Evolutionary conservation across 2,113 vertebrate genomes (phyloP), one percentile per base, ranked within the genome.

Genomic region (Tapirus terrestris): DNA sequence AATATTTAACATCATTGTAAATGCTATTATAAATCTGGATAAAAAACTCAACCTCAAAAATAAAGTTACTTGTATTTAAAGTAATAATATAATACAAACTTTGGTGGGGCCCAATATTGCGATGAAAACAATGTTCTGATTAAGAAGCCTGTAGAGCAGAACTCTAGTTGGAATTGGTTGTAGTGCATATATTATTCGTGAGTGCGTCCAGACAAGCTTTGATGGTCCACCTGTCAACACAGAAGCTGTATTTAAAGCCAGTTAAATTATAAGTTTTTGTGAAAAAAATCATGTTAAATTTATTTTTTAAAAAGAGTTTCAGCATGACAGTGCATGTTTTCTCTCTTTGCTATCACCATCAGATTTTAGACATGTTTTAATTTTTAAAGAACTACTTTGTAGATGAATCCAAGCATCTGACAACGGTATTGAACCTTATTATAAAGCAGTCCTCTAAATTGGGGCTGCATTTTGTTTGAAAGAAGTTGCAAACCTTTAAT

Each of bases 21-120:
- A 70, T 87, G 56, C 20, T 92, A 86, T 85, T 70, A 67, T 60
- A 92, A 77, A 73, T 65, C 33, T 86, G 36, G 25, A 56, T 61
- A 61, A 77, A 89, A 82, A 23, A 2, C 70, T 87, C n/a, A 86
- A 63, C 8, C 51, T 61, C 48, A 48, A 91, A 70, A 84, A 68
- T 36, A 45, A 93, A 97, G 45, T 61, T 68, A 94, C 31, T 84
- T 96, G 20, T 56, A 36, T 77, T 81, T 91, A 90, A 7, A 95
- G 12, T 82, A 81, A 72, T 33, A 17, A n/a, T 31, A 45, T 31
- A 36, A 48, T 61, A 68, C 20, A 61, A 70, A 79, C 58, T 82
- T 92, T 83, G 43, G 36, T 61, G 63, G 45, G 82, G 76, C 56
- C 48, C 18, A 51, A 31, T 63, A 56, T 16, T 75, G 29, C 60